These are phyloP conservation scores for Bombyx mandarina DNA, from an alignment of 1,140 invertebrate genomes.

Conservation along the genomic window DNA sequence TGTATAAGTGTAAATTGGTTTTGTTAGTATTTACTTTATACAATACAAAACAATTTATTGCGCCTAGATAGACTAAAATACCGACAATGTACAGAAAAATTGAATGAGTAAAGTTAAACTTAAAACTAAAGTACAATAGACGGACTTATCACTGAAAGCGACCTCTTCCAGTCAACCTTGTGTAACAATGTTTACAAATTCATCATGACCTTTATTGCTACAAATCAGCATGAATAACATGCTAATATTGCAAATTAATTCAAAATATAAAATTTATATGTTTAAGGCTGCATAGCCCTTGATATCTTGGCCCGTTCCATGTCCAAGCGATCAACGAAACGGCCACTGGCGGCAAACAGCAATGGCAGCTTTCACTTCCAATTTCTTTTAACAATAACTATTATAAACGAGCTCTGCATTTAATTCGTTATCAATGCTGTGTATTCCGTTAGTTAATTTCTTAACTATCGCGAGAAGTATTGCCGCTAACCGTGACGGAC, in stretches of 20 bases:
- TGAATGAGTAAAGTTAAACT: too few species aligned
- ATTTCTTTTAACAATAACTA: slow-evolving; percentile 25
- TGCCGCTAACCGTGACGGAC: slow-evolving; percentile 28
- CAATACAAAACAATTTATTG: neutral
- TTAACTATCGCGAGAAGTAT: slow-evolving; percentile 26
- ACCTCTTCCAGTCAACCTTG: too few species aligned
- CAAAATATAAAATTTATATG: too few species aligned
- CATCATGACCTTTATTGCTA: neutral
- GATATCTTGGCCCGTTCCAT: neutral
- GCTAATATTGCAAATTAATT: neutral
- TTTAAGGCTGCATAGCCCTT: too few species aligned
- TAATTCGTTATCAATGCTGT: slow-evolving; percentile 51
- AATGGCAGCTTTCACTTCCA: slow-evolving; percentile 44
- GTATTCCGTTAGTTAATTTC: slow-evolving; percentile 53
- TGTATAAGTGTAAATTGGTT: too few species aligned
- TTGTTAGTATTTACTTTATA: too few species aligned
- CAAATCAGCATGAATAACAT: neutral
- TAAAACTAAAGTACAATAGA: too few species aligned
- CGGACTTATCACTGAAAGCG: too few species aligned
- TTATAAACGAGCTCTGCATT: slow-evolving; percentile 19
- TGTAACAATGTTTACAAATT: too few species aligned
- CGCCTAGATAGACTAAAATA: too few species aligned
- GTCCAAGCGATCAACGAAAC: slow-evolving; percentile 17
- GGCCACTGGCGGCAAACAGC: too few species aligned
- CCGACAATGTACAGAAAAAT: too few species aligned